Evolutionary conservation across 2,888 invertebrate species (phyloP).

Genomic region (Eupsilia transversa): DNA sequence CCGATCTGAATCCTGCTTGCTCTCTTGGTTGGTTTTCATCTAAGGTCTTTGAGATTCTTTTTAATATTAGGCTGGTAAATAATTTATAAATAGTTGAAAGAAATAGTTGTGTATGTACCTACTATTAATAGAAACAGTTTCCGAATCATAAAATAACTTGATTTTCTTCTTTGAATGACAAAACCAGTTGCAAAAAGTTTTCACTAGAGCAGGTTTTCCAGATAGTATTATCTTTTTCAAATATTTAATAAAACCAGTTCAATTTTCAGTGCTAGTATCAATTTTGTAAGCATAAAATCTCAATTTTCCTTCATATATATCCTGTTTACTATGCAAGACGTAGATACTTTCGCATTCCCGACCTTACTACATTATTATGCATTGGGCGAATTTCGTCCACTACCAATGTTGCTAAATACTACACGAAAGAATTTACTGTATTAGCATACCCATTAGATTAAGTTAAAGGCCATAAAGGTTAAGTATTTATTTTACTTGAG

Average conservation of each 20-base stretch:
- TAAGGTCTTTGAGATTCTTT: no score
- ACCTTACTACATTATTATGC: slow-evolving; percentile 76
- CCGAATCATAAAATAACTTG: neutral
- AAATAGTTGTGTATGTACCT: neutral
- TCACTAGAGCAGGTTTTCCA: neutral
- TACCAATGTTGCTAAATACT: slow-evolving; percentile 50
- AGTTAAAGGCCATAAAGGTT: slow-evolving; percentile 20
- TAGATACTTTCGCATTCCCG: slow-evolving; percentile 63
- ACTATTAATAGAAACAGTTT: neutral
- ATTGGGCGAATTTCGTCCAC: slow-evolving; percentile 65
- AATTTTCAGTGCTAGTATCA: slow-evolving; percentile 35
- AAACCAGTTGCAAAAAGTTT: neutral
- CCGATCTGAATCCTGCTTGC: no score
- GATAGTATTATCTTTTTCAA: neutral
- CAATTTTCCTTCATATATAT: slow-evolving; percentile 41
- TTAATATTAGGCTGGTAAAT: no score
- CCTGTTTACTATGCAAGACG: slow-evolving; percentile 15
- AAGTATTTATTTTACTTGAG: slow-evolving; percentile 23
- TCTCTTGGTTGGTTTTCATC: no score
- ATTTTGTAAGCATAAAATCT: slow-evolving; percentile 38
- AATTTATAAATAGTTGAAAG: no score
- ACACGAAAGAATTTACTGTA: slow-evolving; percentile 34
- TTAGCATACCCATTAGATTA: slow-evolving; percentile 42
- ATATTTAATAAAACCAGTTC: slow-evolving; percentile 20
- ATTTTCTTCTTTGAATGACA: neutral